phyloP scores from a whole-genome alignment of 2,797 vertebrate genomes.

The Sebastes vulpes region DNA sequence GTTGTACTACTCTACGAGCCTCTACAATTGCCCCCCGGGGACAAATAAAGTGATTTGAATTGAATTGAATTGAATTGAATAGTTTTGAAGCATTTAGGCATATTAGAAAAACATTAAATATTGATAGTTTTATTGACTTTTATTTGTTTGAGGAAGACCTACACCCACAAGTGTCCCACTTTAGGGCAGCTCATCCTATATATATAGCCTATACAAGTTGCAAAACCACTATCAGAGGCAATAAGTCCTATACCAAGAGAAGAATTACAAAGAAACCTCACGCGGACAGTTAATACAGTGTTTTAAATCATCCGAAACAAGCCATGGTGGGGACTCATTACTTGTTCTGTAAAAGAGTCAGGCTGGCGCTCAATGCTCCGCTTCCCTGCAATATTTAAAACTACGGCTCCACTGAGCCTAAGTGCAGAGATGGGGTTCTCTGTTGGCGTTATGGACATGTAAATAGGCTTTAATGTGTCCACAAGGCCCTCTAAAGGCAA shows the following conservation, averaged over 20 bases:
- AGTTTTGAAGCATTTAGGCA: too few relatives aligned
- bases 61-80: too few relatives aligned
- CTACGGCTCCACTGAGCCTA: slow-evolving; percentile 82
- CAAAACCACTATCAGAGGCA: not conserved
- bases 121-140: too few relatives aligned
- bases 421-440: slow-evolving; percentile 77
- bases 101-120: too few relatives aligned
- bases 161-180: too few relatives aligned
- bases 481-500: slow-evolving; percentile 85
- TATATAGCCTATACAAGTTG: not conserved
- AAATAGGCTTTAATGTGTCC: slow-evolving; percentile 87
- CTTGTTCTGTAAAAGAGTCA: slow-evolving; percentile 69
- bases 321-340: slow-evolving; percentile 75
- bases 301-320: slow-evolving; percentile 85
- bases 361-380: slow-evolving; percentile 63
- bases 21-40: too few relatives aligned
- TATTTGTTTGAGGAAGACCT: too few relatives aligned
- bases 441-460: slow-evolving; percentile 83
- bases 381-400: slow-evolving; percentile 81
- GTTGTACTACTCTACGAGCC: too few relatives aligned
- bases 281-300: slow-evolving; percentile 30
- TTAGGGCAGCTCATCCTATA: too few relatives aligned
- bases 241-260: not conserved
- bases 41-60: too few relatives aligned
- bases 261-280: slow-evolving; percentile 34